Percentiles rank a stretch among this genome's conserved stretches.
Conservation (phyloP, 2,113 vertebrate species). For the Amblyornis subalaris region DNA sequence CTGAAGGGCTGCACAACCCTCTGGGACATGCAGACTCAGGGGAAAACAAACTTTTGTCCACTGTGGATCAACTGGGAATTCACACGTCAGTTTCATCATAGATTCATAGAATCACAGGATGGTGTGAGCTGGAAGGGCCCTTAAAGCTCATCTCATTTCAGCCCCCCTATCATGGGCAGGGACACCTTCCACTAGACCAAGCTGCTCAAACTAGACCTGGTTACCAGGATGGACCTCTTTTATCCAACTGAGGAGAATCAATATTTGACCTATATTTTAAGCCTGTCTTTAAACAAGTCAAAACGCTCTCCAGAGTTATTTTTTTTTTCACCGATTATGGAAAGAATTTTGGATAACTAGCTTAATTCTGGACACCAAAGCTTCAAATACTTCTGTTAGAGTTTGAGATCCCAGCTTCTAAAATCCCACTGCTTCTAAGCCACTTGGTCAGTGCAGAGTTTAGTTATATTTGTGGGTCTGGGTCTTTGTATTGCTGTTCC, state of each 20-base stretch:
- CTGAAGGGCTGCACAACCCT: neutral
- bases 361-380: neutral
- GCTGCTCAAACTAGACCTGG: accelerated
- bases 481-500: accelerated
- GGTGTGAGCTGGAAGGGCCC: neutral
- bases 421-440: neutral
- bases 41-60: accelerated
- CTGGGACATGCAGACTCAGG: accelerated
- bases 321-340: neutral
- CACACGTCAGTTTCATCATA: neutral
- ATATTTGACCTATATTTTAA: neutral
- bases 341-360: neutral
- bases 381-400: neutral
- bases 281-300: neutral
- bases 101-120: neutral
- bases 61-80: neutral
- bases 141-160: neutral
- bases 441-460: accelerated
- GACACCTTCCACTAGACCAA: accelerated
- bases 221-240: neutral
- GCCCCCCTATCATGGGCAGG: accelerated
- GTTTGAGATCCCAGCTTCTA: accelerated
- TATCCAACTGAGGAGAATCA: accelerated
- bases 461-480: neutral
- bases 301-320: neutral